Evolutionary conservation across 2,888 invertebrate species (phyloP).

Genomic region (Nymphalis urticae): DNA sequence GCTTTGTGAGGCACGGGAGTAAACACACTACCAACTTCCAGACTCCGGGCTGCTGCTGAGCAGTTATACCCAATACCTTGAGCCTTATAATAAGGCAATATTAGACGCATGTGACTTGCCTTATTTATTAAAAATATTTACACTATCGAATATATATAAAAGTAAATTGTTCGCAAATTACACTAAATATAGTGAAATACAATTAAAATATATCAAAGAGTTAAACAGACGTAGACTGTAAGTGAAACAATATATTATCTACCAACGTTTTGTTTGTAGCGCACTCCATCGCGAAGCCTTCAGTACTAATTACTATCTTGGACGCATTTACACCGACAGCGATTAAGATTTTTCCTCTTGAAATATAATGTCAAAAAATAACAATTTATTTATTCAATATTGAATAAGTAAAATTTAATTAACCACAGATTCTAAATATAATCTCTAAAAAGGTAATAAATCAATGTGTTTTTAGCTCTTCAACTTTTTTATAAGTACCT

Average conservation of each 20-base stretch:
- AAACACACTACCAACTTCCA: no score
- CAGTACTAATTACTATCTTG: conserved; percentile 15
- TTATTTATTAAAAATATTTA: background rate
- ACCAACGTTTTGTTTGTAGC: conserved; percentile 5
- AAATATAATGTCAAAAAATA: no score
- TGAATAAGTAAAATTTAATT: background rate
- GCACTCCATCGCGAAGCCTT: conserved; percentile 11
- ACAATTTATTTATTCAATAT: background rate
- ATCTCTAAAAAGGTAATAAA: no score
- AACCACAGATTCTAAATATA: no score
- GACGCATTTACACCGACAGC: background rate
- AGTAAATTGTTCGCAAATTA: background rate
- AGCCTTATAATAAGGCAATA: no score
- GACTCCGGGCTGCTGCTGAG: no score
- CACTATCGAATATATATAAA: background rate
- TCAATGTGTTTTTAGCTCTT: no score
- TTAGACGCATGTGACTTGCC: no score
- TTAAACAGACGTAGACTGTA: conserved; percentile 2
- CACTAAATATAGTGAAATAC: background rate
- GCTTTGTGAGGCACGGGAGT: no score
- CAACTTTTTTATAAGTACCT: no score
- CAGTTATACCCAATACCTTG: no score
- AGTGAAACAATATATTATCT: conserved; percentile 8
- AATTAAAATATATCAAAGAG: conserved; percentile 3
- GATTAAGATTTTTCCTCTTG: background rate